Percentiles rank a stretch among this genome's conserved stretches.
phyloP scores from a whole-genome alignment of 2,888 invertebrate species.

The Ecdyonurus torrentis region DNA sequence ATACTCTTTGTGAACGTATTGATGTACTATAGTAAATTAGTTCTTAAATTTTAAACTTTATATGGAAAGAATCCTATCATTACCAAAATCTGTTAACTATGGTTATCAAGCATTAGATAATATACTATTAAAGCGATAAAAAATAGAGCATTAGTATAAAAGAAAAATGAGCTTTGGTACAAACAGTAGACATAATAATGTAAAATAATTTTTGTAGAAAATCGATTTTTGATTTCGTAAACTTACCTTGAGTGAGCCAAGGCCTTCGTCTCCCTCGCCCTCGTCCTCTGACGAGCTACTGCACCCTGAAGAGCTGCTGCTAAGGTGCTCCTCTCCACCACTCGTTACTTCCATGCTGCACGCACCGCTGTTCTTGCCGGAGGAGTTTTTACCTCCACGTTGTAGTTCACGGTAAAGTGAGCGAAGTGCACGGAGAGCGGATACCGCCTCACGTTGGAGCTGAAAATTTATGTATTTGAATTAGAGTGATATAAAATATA shows the following conservation, averaged over 20 bases:
- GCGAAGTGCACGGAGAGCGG: background rate
- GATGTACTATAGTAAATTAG: no score
- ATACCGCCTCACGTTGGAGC: background rate
- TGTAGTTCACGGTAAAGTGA: background rate
- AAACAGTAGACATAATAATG: no score
- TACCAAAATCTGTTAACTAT: no score
- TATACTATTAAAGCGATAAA: no score
- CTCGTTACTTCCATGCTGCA: background rate
- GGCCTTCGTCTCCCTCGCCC: background rate
- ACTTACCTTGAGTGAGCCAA: conserved; percentile 14
- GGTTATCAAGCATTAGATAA: no score
- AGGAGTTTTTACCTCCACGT: background rate
- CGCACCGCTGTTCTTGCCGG: background rate
- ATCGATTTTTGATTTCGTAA: background rate
- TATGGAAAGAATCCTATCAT: no score
- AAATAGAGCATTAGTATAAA: no score
- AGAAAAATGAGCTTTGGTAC: no score
- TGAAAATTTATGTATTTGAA: background rate
- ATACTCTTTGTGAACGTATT: no score
- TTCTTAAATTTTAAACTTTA: no score
- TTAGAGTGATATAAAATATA: background rate
- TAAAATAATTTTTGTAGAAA: no score
- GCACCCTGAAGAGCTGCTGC: background rate
- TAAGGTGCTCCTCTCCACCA: background rate
- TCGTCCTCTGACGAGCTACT: background rate